Base-by-base conservation (phyloP, 2,113 vertebrate genomes). In the Peromyscus maniculatus region DNA sequence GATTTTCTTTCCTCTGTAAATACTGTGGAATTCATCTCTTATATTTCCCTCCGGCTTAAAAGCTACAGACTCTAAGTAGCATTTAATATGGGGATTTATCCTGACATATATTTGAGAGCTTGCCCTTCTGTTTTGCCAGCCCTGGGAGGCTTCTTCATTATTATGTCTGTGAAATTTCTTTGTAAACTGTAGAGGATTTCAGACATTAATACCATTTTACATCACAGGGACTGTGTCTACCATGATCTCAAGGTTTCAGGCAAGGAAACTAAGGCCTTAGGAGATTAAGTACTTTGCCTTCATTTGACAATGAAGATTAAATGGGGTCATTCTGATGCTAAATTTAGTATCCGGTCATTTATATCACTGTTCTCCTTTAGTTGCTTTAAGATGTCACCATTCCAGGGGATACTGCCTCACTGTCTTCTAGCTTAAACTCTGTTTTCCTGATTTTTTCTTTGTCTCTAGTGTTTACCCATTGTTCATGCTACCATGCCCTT, bases 161-260 rank as follows among this genome's bases (percentile, higher is more conserved):
- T 79, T 59, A 26, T 72, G 9, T 82, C 57, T 71, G 0, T 55
- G 91, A 72, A 72, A 49, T 88, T 57, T 62, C 71, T 94, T 91
- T 96, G 67, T 67, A 91, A 91, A 89, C 36, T 78, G 16, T 77
- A 69, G 79, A 78, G 16, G 59, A 39, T 87, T 94, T 96, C 21
- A 91, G 72, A 91, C 91, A n/a, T 94, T n/a, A 79, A 33, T 89
- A 87, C 71, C 19, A n/a, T 43, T 89, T 67, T 17, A 36, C 52
- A n/a, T 89, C 64, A 28, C n/a, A 39, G 26, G 22, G 46, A 77
- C 39, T 28, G 16, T 39, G 4, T 69, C 66, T 55, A 0, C 67
- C 33, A 72, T 89, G 83, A 28, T 80, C 10, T 21, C 4, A 43
- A 57, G 22, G 22, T 62, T 49, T 33, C n/a, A 75, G 64, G 7